Base-by-base conservation (phyloP, 2,113 vertebrate species). In the Melanerpes formicivorus region DNA sequence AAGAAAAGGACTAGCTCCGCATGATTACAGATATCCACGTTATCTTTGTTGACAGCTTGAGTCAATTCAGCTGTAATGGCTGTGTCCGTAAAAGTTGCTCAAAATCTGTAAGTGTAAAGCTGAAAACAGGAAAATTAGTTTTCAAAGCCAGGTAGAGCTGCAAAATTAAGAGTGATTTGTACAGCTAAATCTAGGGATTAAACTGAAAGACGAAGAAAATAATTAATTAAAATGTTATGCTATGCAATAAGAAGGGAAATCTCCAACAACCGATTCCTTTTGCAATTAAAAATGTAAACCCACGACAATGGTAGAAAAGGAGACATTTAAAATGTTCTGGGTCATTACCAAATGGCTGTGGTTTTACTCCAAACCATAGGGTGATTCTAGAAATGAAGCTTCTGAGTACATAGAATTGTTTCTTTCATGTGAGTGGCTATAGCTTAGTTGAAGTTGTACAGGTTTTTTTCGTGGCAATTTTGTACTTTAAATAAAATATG, bases 401-500 rank as follows among this genome's bases (percentile, higher is more conserved):
- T 88, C 63, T 0, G 0, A 46, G 40, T 63, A 67, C 48, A 23
- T 50, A 50, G 58, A 26, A 11, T 71, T 86, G 79, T 59, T 95
- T 40, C 40, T 80, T 30, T 90, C 65, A 42, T 88, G 69, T 95
- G 84, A 84, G 84, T 93, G 77, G 80, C 75, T 88, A 58, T 75
- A 83, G 90, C 73, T 90, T 94, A 79, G 60, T 82, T 71, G n/a
- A 94, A 96, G 50, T 84, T 93, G 73, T 92, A 71, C 40, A 40
- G 52, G 71, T 82, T 92, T 91, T 91, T 90, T 91, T 73, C 81
- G 82, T 94, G 81, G 80, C 59, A 87, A 66, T 89, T 96, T 90
- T 96, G 88, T 88, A 93, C 93, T 80, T 93, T 83, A 94, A 96
- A 93, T 96, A 96, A 96, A 96, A 93, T 71, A 30, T 23, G 42